phyloP scores from a whole-genome alignment of 1,140 invertebrate genomes.

The Drosophila sechellia region DNA sequence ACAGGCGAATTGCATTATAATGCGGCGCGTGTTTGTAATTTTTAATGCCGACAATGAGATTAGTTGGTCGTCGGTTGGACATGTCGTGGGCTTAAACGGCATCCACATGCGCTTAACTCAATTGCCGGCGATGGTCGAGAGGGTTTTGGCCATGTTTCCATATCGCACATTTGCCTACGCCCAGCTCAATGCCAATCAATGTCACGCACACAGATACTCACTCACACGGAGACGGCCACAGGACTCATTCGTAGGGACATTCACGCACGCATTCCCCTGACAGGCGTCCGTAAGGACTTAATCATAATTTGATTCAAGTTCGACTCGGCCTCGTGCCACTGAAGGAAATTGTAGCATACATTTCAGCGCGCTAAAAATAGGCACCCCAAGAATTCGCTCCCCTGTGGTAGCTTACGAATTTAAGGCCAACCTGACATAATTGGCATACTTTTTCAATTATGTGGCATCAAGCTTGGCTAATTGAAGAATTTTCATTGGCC shows the following conservation, averaged over 20 bases:
- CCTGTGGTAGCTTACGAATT: slow-evolving; percentile 21
- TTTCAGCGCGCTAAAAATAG: slow-evolving; percentile 54
- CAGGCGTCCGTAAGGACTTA: slow-evolving; percentile 64
- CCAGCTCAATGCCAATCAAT: slow-evolving; percentile 55
- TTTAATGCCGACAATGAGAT: slow-evolving; percentile 54
- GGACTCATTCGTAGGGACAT: slow-evolving; percentile 20
- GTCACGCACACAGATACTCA: slow-evolving; percentile 29
- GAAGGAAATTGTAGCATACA: slow-evolving; percentile 52
- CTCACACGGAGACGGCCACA: slow-evolving; percentile 4
- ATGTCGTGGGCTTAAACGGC: slow-evolving; percentile 34
- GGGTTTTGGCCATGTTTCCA: slow-evolving; percentile 12
- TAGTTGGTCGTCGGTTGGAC: slow-evolving; percentile 37
- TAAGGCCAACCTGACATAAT: slow-evolving; percentile 33
- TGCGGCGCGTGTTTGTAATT: slow-evolving; percentile 53
- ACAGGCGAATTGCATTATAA: slow-evolving; percentile 54
- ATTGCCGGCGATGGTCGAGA: slow-evolving; percentile 32
- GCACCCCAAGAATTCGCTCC: slow-evolving; percentile 3
- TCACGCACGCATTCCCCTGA: slow-evolving; percentile 52
- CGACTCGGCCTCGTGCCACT: slow-evolving; percentile 50
- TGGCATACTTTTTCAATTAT: slow-evolving; percentile 30
- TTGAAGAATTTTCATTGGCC: slow-evolving; percentile 12
- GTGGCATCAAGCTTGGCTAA: slow-evolving; percentile 17
- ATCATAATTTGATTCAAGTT: slow-evolving; percentile 62
- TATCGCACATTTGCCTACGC: slow-evolving; percentile 36
- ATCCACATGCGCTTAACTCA: slow-evolving; percentile 52